Base-by-base conservation (phyloP, 2,797 vertebrate species). In the Limosa lapponica region DNA sequence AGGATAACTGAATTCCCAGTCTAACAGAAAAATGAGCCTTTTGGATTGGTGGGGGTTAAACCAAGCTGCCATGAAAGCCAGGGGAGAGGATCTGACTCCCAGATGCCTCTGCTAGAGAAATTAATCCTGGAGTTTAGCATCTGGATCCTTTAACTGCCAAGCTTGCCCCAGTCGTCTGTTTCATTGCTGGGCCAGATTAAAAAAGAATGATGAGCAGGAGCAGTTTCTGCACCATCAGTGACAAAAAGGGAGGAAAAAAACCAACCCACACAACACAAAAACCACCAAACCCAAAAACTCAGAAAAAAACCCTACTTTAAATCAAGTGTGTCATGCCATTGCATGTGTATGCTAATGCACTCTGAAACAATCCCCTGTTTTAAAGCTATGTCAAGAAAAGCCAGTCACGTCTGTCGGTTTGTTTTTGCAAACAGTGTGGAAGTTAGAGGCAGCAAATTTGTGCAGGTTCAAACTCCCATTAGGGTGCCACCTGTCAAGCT, bases 91-190 rank as follows among this genome's bases (percentile, higher is more conserved):
- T 72, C 74, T 96, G 90, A 95, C 86, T 98, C 98, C 98, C 98
- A 97, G 82, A 97, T 95, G 97, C 85, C 95, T 95, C 67, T 65
- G 86, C 91, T 97, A 96, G 92, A 95, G 96, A 98, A 98, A 98
- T 98, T 98, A 98, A 98, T 98, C 98, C 97, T 98, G 94, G 96
- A 98, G 96, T 93, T 98, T 97, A 98, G 97, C 98, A 98, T 98
- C 98, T 98, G 98, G 97, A 98, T 96, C 94, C 67, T 97, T 97
- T 96, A 98, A 98, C 96, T 98, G 98, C 98, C 98, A 98, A 97
- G 95, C 69, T 37, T 90, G 87, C 96, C 97, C 94, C 97, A 96
- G 92, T 97, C 93, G 95, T 98, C 92, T 95, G 94, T 96, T 98
- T 98, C 95, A 96, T 97, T 2, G 0, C 96, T 87, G 93, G 97